Base-by-base conservation (phyloP, 2,113 vertebrate genomes). In the Perognathus longimembris region DNA sequence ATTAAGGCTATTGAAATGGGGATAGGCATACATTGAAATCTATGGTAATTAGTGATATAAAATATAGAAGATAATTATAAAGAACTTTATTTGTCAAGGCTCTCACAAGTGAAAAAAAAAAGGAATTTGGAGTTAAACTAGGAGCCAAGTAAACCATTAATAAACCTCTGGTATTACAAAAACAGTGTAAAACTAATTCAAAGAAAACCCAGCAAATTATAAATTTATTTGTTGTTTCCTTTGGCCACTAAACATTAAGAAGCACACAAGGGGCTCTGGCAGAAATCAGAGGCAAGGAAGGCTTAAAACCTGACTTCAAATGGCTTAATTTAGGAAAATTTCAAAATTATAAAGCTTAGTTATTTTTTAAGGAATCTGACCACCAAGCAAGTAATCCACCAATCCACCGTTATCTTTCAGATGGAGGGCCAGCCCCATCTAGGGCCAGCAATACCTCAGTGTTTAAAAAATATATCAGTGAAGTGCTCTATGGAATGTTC, bases 291-390 rank as follows among this genome's bases (percentile, higher is more conserved):
- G 71, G 70, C 30, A 30, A 88, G 21, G 38, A 80, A 87, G 63
- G 54, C 40, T 64, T 0, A 81, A 74, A 5, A 20, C 45, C 57
- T 64, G 42, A 86, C 76, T 69, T 91, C 85, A 75, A 92, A 89
- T 89, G 34, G 45, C 59, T 69, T 67, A 67, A 59, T 82, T 73
- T 61, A 64, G 24, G 36, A 95, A 76, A 79, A 77, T 77, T 63
- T 38, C 64, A 38, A 89, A 26, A 91, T 26, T 69, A 59, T 32
- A 91, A 91, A 93, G 34, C 34, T 59, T 74, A 76, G 22, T 63
- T 80, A 94, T 70, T 80, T 76, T 93, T 79, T 84, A 90, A 92
- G 57, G 30, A 88, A 91, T 90, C 54, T 11, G 28, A 90, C 3
- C 61, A 90, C 40, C 36, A 73, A 92, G 74, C 85, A 54, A 86